phyloP scores from a whole-genome alignment of 2,888 invertebrate genomes.

The Temnothorax rugatulus region DNA sequence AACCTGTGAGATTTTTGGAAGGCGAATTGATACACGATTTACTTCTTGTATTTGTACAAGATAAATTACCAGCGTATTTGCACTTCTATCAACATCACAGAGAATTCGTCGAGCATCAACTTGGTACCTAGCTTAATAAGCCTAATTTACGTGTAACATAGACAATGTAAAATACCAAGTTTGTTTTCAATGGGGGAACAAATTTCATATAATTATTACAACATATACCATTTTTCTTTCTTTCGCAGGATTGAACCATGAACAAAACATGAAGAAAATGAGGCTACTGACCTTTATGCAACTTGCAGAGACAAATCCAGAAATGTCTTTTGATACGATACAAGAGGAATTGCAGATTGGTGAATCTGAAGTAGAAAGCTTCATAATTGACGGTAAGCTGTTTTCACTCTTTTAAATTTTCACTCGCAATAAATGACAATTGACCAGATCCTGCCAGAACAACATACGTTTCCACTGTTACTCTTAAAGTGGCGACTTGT shows the following conservation, averaged over 20 bases:
- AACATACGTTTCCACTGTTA: constrained; percentile 47
- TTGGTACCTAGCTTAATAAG: constrained; percentile 82
- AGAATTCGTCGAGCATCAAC: constrained; percentile 92
- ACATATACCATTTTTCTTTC: constrained; percentile 5
- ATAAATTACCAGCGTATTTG: constrained; percentile 96
- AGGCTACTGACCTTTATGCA: constrained; percentile 98
- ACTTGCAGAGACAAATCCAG: constrained; percentile 96
- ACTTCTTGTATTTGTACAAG: constrained; percentile 97
- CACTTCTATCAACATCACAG: constrained; percentile 97
- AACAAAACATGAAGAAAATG: constrained; percentile 98
- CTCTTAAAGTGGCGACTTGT: constrained; percentile 55
- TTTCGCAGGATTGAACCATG: constrained; percentile 93
- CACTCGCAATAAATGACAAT: background rate
- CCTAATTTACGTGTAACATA: background rate
- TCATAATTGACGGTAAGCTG: constrained; percentile 95
- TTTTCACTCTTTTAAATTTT: background rate
- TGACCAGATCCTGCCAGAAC: constrained; percentile 49
- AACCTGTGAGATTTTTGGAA: constrained; percentile 97
- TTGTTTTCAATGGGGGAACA: background rate
- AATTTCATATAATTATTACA: no score
- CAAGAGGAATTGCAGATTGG: constrained; percentile 95
- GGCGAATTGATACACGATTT: constrained; percentile 98
- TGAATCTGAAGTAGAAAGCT: constrained; percentile 96
- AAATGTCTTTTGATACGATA: constrained; percentile 96
- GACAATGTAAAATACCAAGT: constrained; percentile 26